Base-by-base conservation (phyloP, 2,888 invertebrate species). In the Cheilosia urbana region DNA sequence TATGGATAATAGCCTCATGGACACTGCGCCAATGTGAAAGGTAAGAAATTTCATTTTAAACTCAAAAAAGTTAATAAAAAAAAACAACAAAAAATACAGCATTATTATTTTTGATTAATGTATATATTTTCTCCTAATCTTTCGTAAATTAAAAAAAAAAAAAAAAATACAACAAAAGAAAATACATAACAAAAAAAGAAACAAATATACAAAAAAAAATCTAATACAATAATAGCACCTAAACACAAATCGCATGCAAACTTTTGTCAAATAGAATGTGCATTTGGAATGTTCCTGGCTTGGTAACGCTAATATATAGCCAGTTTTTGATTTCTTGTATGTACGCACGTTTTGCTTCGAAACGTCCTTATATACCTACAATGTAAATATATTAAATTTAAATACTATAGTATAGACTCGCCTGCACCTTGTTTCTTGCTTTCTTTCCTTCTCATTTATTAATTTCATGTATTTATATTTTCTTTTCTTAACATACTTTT, bases 1-100 rank as follows among this genome's bases (percentile, higher is more conserved):
- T 99, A 87, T 99, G 99, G 99, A 98, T 99, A 93, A 98, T 99
- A 90, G 99, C 99, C 88, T 98, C 98, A 91, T 99, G 99, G 99
- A 98, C 98, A 87, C 94, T 99, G 89, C 95, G 99, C 88, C 98
- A 99, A 90, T 99, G 99, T 93, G 99, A 99, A 94, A 97, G 99
- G 98, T 99, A 94, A 94, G 94, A 93, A 91, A 21, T 62, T 47
- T 17, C 13, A 4, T 34, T 19, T 27, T 4, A 42, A 19, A 49
- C 13, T 13, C 45, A 37, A 30, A 45, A 3, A 45, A 30, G 9
- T 9, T 9, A 30, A 11, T 57, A 65, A 57, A 58, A 37, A 13
- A 58, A 37, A 27, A 45, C 45, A 57, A 40, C 55, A 57, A 27
- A 55, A 69, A 75, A 75, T 57, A 30, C 51, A 69, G 71, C 53